Evolutionary conservation across 2,113 vertebrate species (phyloP), one percentile per base, ranked within the genome.

Genomic region (Meles meles): DNA sequence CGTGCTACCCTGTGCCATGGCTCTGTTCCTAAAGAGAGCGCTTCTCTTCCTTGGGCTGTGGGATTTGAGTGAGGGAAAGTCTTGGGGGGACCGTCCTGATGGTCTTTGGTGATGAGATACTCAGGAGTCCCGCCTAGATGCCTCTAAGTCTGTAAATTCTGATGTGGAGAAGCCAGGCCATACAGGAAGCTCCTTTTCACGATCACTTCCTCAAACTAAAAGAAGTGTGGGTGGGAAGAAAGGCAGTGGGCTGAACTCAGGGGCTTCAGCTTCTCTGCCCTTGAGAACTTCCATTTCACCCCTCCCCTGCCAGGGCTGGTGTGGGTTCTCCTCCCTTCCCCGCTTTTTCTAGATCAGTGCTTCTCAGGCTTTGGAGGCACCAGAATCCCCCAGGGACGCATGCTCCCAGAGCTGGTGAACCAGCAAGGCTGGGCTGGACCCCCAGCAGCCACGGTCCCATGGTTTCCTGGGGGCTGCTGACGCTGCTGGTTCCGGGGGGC

Each of bases 121-220:
- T 83, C 25, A 29, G 91, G 55, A 71, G 4, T 69, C 71, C 15
- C 0, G 2, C 71, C 25, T 29, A 9, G 34, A 17, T 29, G 18
- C 59, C 44, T 84, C 83, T 7, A 21, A 42, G 23, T 57, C 83
- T 59, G 49, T 63, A 31, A 59, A 27, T 69, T 12, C 25, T 3
- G 2, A 1, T 21, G 17, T 7, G n/a, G 59, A 77, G 74, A 71
- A 44, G 85, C 34, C 37, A 21, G 84, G 44, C 42, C 31, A 5
- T 61, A 63, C 80, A 74, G 84, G 88, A 97, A 93, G 25, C 71
- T 6, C 31, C 72, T 93, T 81, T n/a, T 25, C n/a, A 13, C 0
- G 39, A 25, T 82, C 44, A 55, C 52, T 96, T 93, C 89, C 94
- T 97, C 59, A 77, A 93, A 88, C 39, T 23, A 1, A 76, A 74